Conservation (phyloP, 2,888 invertebrate genomes). For the Ectemnius continuus region DNA sequence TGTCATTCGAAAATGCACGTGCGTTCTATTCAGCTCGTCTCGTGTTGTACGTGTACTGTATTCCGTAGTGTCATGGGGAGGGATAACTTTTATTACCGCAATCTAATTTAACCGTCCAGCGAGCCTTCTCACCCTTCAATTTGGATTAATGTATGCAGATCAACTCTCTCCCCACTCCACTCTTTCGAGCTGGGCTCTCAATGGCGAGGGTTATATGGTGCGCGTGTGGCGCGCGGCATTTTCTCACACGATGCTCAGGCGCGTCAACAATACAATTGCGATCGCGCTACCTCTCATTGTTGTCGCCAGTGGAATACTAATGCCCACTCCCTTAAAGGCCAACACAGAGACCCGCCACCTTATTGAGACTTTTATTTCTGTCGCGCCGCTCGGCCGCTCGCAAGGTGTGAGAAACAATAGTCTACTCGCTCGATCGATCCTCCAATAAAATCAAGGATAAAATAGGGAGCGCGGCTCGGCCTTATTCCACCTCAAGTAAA, state of each 20-base stretch:
- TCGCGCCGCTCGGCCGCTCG: background rate
- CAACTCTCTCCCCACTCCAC: slow-evolving; percentile 12
- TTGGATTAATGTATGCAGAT: slow-evolving; percentile 53
- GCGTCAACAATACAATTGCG: slow-evolving; percentile 4
- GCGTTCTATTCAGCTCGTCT: too few relatives aligned
- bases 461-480: background rate
- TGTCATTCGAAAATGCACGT: too few relatives aligned
- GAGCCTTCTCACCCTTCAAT: slow-evolving; percentile 38
- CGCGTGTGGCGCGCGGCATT: background rate
- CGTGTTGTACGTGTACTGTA: background rate
- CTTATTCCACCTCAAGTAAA: slow-evolving; percentile 29
- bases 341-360: background rate
- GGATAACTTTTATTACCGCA: slow-evolving; percentile 41
- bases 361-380: slow-evolving; percentile 2
- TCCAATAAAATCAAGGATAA: background rate
- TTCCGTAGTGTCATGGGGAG: background rate
- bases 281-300: slow-evolving; percentile 7
- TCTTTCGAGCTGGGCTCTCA: background rate
- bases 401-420: slow-evolving; percentile 8
- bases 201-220: background rate
- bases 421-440: background rate
- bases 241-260: slow-evolving; percentile 35
- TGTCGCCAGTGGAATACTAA: slow-evolving; percentile 4
- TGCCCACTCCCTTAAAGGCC: slow-evolving; percentile 7
- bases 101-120: slow-evolving; percentile 39